These are phyloP conservation scores for Riparia riparia DNA, from an alignment of 2,113 vertebrate genomes.

Conservation along the genomic window DNA sequence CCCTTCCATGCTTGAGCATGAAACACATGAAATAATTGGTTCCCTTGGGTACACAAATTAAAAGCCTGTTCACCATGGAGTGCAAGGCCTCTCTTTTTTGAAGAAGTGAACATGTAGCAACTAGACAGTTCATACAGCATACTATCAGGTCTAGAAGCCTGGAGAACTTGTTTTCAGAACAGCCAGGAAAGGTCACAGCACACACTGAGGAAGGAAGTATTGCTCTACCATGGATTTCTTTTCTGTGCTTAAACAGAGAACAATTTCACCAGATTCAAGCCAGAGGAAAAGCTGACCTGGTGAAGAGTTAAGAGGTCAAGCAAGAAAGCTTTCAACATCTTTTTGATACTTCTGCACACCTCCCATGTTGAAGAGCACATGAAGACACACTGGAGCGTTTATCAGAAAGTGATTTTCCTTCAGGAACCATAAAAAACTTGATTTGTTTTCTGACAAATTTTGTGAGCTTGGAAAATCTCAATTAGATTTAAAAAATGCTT, in stretches of 20 bases:
- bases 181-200: background rate
- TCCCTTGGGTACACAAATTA: background rate
- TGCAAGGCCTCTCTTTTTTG: background rate
- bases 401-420: background rate
- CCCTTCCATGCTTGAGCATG: background rate
- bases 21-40: background rate
- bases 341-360: background rate
- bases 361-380: background rate
- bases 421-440: background rate
- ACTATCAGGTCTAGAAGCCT: background rate
- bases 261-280: background rate
- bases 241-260: background rate
- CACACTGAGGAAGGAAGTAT: background rate
- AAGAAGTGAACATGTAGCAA: background rate
- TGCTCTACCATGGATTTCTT: background rate
- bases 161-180: background rate
- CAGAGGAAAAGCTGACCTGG: background rate
- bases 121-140: background rate
- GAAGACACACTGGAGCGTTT: background rate
- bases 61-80: background rate
- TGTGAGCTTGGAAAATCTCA: background rate
- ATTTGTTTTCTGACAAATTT: background rate
- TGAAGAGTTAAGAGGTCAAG: background rate
- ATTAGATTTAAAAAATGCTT: background rate
- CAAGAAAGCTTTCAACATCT: background rate